phyloP scores from a whole-genome alignment of 2,797 vertebrate genomes.

The Pelodytes ibericus region DNA sequence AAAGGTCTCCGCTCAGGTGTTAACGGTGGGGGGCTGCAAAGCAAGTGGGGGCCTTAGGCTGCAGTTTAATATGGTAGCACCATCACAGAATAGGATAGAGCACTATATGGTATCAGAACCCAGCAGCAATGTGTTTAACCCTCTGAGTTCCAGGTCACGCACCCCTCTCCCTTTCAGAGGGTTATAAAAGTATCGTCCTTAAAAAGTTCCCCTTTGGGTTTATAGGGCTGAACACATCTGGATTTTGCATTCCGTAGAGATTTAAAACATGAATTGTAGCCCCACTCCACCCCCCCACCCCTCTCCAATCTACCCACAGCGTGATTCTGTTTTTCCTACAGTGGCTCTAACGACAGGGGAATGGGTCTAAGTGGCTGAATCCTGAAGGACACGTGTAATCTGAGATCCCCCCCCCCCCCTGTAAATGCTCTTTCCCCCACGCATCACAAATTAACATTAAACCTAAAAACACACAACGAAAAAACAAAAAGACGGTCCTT shows the following conservation, averaged over 20 bases:
- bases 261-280: too few relatives aligned
- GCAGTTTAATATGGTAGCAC: too few relatives aligned
- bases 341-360: not conserved
- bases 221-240: not conserved
- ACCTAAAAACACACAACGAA: not conserved
- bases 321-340: not conserved
- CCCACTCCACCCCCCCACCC: too few relatives aligned
- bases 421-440: not conserved
- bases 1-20: too few relatives aligned
- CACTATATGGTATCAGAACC: not conserved
- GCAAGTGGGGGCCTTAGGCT: too few relatives aligned
- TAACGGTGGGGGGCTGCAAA: too few relatives aligned
- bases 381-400: slow-evolving; percentile 47
- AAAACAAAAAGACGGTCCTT: not conserved
- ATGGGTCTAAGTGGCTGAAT: not conserved
- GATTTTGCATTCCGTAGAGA: not conserved
- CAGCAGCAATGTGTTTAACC: not conserved
- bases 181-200: not conserved
- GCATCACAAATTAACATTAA: not conserved
- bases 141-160: not conserved
- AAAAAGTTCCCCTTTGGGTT: not conserved
- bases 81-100: not conserved
- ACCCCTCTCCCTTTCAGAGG: not conserved
- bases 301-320: too few relatives aligned
- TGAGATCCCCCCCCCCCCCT: not conserved